phyloP scores from a whole-genome alignment of 2,113 vertebrate genomes.

The Oreochromis niloticus region DNA sequence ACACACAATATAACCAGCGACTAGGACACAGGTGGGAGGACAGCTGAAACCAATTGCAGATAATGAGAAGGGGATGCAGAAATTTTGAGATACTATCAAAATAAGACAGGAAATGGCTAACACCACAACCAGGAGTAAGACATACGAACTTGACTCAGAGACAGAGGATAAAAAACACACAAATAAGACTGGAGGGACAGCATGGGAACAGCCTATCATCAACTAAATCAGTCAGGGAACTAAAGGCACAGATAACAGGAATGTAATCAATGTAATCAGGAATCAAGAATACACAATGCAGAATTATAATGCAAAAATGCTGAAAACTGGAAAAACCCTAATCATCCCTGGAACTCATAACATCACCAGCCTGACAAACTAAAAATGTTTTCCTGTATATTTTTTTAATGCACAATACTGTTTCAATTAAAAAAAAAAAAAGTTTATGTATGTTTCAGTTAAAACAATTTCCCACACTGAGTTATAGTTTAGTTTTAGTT shows the following conservation, averaged over 20 bases:
- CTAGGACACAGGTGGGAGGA: neutral
- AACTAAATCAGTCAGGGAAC: neutral
- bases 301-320: neutral
- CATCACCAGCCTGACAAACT: neutral
- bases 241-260: neutral
- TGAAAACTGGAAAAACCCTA: neutral
- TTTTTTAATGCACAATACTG: neutral
- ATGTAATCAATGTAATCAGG: neutral
- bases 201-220: neutral
- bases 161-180: neutral
- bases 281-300: neutral
- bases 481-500: neutral
- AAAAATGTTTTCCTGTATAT: neutral
- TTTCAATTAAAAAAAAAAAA: rapidly evolving
- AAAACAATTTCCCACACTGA: neutral
- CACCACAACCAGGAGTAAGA: neutral
- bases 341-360: neutral
- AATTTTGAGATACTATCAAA: neutral
- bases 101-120: neutral
- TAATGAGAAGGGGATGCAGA: neutral
- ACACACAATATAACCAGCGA: neutral
- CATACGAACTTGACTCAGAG: neutral
- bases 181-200: neutral
- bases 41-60: neutral
- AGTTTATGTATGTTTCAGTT: neutral